phyloP scores from a whole-genome alignment of 2,888 invertebrate genomes.

The Allophyes oxyacanthae region DNA sequence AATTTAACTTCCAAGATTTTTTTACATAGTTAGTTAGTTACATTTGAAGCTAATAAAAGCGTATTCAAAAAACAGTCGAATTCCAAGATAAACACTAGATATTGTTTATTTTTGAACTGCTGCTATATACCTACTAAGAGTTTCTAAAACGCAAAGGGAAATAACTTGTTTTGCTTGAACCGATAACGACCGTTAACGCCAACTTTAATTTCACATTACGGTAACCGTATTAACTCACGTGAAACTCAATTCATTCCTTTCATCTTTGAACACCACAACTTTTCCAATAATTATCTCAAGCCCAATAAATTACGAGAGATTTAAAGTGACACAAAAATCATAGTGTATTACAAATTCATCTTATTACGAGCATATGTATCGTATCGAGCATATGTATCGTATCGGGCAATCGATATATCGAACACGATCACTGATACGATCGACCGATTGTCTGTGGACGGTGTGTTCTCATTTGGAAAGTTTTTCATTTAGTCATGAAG shows the following conservation, averaged over 20 bases:
- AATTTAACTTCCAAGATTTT: too few relatives aligned
- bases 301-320: conserved; percentile 35
- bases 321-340: conserved; percentile 44
- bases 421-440: conserved; percentile 62
- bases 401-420: conserved; percentile 56
- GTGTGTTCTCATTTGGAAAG: conserved; percentile 20
- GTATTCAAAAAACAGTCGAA: too few relatives aligned
- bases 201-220: too few relatives aligned
- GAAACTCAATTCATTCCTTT: conserved; percentile 20
- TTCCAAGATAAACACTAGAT: too few relatives aligned
- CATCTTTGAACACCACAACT: conserved; percentile 13
- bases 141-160: too few relatives aligned
- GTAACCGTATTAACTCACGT: background rate
- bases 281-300: conserved; percentile 48
- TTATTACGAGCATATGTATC: conserved; percentile 52
- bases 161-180: too few relatives aligned
- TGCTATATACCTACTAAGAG: too few relatives aligned
- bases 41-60: too few relatives aligned
- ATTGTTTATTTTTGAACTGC: too few relatives aligned
- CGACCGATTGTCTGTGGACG: conserved; percentile 45
- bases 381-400: conserved; percentile 47
- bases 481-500: conserved; percentile 11
- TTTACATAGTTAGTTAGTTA: too few relatives aligned
- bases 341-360: conserved; percentile 56
- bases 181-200: too few relatives aligned